A percentile compares a stretch with the other conserved stretches of the same genome.
phyloP scores from a whole-genome alignment of 2,113 vertebrate species.

The Elachura formosa region DNA sequence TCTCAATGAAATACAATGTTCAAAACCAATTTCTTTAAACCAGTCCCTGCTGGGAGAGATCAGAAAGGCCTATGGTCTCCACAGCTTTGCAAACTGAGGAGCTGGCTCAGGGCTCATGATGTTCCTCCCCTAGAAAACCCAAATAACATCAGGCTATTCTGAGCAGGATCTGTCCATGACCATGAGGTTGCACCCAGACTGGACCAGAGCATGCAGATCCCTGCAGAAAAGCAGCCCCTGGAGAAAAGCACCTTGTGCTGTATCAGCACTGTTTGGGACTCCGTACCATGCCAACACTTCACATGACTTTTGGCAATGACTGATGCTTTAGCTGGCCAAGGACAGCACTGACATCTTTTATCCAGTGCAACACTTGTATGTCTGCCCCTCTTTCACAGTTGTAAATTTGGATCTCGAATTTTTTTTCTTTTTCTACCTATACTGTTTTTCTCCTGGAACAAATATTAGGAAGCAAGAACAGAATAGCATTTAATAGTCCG shows the following conservation, averaged over 20 bases:
- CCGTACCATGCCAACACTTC: accelerated
- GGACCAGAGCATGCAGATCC: no score
- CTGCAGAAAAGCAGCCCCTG: background rate
- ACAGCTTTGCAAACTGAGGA: background rate
- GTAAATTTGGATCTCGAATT: background rate
- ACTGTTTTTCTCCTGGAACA: background rate
- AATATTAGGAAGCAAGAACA: background rate
- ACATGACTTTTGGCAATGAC: accelerated
- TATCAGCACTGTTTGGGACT: background rate
- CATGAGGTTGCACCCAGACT: background rate
- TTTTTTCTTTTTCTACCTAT: background rate
- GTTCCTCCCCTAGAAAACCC: background rate
- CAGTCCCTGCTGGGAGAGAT: accelerated
- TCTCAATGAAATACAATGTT: background rate
- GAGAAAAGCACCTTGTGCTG: background rate
- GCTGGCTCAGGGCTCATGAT: background rate
- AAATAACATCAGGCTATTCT: background rate
- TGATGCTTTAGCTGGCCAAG: background rate
- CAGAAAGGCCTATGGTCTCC: background rate
- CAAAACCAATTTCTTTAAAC: background rate
- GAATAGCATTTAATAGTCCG: background rate
- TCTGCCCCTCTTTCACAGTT: background rate
- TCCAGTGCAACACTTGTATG: background rate
- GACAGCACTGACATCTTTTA: background rate
- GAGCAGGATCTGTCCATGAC: background rate